Evolutionary conservation across 2,113 vertebrate species (phyloP).

Genomic region (Ahaetulla prasina): DNA sequence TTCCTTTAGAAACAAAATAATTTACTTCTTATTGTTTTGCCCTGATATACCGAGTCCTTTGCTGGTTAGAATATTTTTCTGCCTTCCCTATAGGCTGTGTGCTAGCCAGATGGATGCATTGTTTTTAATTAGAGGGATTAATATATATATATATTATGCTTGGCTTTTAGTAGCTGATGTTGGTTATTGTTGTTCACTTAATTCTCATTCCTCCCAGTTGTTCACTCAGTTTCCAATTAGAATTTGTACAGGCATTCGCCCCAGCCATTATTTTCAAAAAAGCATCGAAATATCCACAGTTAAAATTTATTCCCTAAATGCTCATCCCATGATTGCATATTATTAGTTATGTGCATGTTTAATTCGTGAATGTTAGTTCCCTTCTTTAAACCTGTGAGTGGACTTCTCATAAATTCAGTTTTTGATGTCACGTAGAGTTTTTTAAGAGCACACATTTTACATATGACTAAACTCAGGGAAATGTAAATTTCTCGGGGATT

Average conservation of each 20-base stretch:
- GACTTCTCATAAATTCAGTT: not conserved
- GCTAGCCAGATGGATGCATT: constrained; percentile 64
- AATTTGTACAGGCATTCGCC: constrained; percentile 53
- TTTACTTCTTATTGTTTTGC: not conserved
- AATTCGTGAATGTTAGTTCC: not conserved
- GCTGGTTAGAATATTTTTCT: constrained; percentile 58
- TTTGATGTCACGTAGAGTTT: not conserved
- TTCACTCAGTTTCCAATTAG: constrained; percentile 75
- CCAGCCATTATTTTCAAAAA: constrained; percentile 67
- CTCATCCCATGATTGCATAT: constrained; percentile 61
- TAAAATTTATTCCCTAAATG: constrained; percentile 68
- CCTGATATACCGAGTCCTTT: constrained; percentile 56
- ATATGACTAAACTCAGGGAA: not conserved
- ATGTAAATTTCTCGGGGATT: not conserved
- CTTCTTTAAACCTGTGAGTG: not conserved
- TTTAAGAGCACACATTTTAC: not conserved
- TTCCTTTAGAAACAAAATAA: not conserved
- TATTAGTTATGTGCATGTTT: not conserved
- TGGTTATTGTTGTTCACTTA: constrained; percentile 53
- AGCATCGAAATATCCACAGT: constrained; percentile 63
- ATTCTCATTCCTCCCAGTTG: constrained; percentile 69
- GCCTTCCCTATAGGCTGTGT: constrained; percentile 53
- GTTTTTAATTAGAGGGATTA: constrained; percentile 53
- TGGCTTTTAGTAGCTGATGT: constrained; percentile 61
- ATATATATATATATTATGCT: constrained; percentile 67